Conservation (phyloP, 2,113 vertebrate species). For the Poeciliopsis prolifica region DNA sequence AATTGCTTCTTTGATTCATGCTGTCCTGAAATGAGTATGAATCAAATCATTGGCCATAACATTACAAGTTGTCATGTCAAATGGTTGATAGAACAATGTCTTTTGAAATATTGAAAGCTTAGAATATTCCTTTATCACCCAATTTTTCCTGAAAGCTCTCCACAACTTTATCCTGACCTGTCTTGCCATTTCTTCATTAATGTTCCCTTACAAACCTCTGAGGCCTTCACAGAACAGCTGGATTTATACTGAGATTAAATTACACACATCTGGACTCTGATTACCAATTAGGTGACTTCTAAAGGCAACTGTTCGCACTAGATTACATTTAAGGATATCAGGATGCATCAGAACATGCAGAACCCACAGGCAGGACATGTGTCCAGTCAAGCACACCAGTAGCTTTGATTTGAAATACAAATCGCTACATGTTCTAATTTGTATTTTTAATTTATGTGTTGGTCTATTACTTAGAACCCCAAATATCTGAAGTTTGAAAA, state of each 20-base stretch:
- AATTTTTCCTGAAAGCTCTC: not conserved
- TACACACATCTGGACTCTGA: not conserved
- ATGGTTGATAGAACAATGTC: not conserved
- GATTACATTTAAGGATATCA: not conserved
- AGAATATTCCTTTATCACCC: not conserved
- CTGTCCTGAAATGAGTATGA: too few relatives aligned
- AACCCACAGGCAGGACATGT: conserved; percentile 24
- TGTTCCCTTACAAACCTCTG: not conserved
- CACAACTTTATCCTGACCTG: not conserved
- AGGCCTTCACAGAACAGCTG: too few relatives aligned
- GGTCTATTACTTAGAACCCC: not conserved
- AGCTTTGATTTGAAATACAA: not conserved
- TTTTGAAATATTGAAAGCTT: not conserved
- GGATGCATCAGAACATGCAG: conserved; percentile 29
- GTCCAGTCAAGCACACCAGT: conserved; percentile 55
- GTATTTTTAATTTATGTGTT: not conserved
- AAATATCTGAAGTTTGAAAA: not conserved
- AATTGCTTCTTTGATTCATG: not conserved
- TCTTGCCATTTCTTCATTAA: not conserved
- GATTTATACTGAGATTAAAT: not conserved
- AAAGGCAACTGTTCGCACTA: not conserved
- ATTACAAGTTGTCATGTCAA: not conserved
- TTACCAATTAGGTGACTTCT: not conserved
- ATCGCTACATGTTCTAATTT: not conserved
- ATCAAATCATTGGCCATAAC: not conserved